Base-by-base conservation (phyloP, 2,797 vertebrate genomes). In the Gymnopithys bicolor region DNA sequence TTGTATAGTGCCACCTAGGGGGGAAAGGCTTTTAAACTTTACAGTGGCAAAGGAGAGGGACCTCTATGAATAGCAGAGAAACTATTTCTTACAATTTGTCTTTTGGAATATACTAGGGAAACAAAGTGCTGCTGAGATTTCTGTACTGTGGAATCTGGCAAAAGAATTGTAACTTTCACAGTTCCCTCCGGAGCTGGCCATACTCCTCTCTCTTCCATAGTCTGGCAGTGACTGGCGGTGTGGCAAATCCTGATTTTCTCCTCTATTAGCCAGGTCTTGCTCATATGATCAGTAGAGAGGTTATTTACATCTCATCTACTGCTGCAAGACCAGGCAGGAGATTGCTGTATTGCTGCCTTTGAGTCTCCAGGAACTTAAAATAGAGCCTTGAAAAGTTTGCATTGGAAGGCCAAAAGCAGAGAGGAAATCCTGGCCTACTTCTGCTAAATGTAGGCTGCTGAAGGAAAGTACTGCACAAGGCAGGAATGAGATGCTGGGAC, bases 1-100 rank as follows among this genome's bases (percentile, higher is more conserved):
- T 92, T 86, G 39, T 13, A 56, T 76, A 87, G 58, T 94, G 84
- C 96, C 97, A 95, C 90, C 97, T 97, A 96, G 79, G 58, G 97
- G 86, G 60, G 71, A 83, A 53, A 43, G 32, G 32, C 19, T 43
- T 63, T 85, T 75, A 39, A 80, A 76, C 5, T 30, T 59, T 5
- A 17, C 19, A 25, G 52, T 18, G 30, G 15, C 17, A 60, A 82
- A 78, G 35, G 39, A 25, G 25, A 52, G 33, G 9, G 69, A 87
- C 53, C 49, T 58, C 39, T 70, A 15, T 46, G 49, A 49, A 14
- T 19, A 74, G 37, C 35, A 48, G 7, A 74, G 28, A 58, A 76
- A 49, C 5, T 11, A 64, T 68, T 95, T 73, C 48, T 79, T 56
- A 24, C 3, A 19, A 71, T 62, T 27, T 48, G 24, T 49, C 59